A percentile compares a stretch with the other conserved stretches of the same genome.
Evolutionary conservation across 2,797 vertebrate genomes (phyloP).

Genomic region (Poecile montanus): DNA sequence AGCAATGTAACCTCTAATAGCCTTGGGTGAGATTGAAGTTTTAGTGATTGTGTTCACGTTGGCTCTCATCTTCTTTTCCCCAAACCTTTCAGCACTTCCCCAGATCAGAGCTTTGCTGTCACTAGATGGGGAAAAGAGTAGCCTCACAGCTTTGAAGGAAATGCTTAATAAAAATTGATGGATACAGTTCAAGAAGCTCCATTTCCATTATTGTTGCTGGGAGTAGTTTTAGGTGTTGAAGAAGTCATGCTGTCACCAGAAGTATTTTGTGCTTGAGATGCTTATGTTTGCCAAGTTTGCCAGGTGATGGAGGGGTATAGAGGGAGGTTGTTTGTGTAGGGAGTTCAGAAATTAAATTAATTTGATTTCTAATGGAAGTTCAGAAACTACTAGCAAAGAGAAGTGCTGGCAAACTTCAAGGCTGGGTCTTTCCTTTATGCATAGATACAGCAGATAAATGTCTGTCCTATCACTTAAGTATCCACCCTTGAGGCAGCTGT

Average conservation of each 20-base stretch:
- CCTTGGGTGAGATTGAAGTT: constrained; percentile 61
- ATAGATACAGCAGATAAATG: background rate
- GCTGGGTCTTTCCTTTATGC: background rate
- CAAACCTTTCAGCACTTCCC: background rate
- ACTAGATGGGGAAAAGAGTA: constrained; percentile 26
- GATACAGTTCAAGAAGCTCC: constrained; percentile 41
- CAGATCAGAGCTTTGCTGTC: background rate
- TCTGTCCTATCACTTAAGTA: background rate
- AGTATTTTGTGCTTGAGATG: constrained; percentile 51
- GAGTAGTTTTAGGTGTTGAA: constrained; percentile 57
- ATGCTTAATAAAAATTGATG: constrained; percentile 70
- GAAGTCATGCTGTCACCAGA: constrained; percentile 45
- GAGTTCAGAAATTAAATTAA: constrained; percentile 45
- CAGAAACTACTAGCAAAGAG: background rate
- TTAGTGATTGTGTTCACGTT: constrained; percentile 50
- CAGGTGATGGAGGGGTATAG: background rate
- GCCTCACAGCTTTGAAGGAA: constrained; percentile 58
- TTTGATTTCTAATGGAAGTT: constrained; percentile 40
- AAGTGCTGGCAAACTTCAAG: background rate
- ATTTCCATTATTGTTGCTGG: constrained; percentile 62
- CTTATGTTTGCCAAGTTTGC: constrained; percentile 44
- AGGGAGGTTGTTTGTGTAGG: background rate
- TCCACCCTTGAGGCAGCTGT: background rate
- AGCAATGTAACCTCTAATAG: constrained; percentile 53
- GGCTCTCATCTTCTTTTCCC: background rate